These are phyloP conservation scores for Eriocheir sinensis DNA, from an alignment of 1,140 invertebrate species.

Conservation along the genomic window DNA sequence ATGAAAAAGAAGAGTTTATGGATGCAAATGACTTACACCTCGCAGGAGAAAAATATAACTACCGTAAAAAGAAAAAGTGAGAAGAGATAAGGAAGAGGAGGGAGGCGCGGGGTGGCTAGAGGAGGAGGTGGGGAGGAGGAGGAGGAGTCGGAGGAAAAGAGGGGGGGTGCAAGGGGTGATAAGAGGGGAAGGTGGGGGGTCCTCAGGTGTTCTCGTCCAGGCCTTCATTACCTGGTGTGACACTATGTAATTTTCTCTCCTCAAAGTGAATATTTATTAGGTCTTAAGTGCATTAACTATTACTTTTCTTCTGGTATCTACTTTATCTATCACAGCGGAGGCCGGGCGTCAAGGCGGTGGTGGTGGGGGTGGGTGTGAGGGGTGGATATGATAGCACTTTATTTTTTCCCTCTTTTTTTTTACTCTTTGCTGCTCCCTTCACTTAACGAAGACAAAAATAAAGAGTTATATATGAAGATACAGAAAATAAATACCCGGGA, in stretches of 20 bases:
- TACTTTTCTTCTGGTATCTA: not conserved
- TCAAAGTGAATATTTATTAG: slow-evolving; percentile 26
- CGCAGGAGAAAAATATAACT: too few relatives aligned
- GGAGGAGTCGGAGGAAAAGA: not conserved
- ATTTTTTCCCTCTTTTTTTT: too few relatives aligned
- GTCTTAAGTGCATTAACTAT: not conserved
- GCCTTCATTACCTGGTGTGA: not conserved
- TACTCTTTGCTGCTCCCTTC: too few relatives aligned
- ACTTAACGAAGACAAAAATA: too few relatives aligned
- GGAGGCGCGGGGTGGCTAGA: not conserved
- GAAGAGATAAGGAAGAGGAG: too few relatives aligned
- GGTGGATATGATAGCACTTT: too few relatives aligned
- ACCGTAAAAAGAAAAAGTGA: too few relatives aligned
- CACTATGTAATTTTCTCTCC: slow-evolving; percentile 9
- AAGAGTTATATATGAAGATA: too few relatives aligned
- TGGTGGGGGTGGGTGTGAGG: not conserved
- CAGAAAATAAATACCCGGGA: too few relatives aligned
- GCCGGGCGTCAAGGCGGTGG: not conserved
- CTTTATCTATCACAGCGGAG: not conserved
- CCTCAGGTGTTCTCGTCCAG: not conserved
- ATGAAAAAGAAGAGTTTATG: too few relatives aligned
- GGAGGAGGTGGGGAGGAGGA: not conserved
- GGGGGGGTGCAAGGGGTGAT: not conserved
- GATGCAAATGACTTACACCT: too few relatives aligned
- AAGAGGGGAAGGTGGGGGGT: not conserved